Percentiles rank a stretch among this genome's conserved stretches.
These are phyloP conservation scores for Streblospio benedicti DNA, from an alignment of 1,140 invertebrate genomes.

Conservation along the genomic window DNA sequence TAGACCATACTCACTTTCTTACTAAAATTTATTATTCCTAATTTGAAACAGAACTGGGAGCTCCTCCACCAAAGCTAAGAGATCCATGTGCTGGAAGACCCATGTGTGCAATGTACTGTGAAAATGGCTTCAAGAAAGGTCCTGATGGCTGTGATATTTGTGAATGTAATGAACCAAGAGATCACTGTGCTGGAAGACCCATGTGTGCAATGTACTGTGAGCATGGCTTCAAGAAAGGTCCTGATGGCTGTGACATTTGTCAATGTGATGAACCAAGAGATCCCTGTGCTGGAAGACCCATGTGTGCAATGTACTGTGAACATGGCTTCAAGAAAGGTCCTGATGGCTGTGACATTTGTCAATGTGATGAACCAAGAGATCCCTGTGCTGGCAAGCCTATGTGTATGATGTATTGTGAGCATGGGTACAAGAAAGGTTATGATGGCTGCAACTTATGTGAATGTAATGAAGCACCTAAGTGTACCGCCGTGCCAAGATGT, in stretches of 20 bases:
- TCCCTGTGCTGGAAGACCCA: neutral
- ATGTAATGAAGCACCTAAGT: neutral
- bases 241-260: constrained; percentile 7
- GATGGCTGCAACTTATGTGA: constrained; percentile 9
- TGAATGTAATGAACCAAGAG: constrained; percentile 2
- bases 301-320: constrained; percentile 5
- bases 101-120: constrained; percentile 2
- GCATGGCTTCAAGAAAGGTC: constrained; percentile 7
- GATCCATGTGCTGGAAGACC: too few species aligned
- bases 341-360: constrained; percentile 10
- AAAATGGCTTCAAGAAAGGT: neutral
- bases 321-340: constrained; percentile 7
- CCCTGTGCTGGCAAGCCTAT: constrained; percentile 2
- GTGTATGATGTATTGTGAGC: constrained; percentile 7
- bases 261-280: constrained; percentile 3
- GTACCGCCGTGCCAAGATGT: neutral
- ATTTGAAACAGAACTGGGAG: too few species aligned
- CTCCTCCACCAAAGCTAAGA: too few species aligned
- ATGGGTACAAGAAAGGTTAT: constrained; percentile 6
- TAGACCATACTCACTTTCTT: too few species aligned
- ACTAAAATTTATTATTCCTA: too few species aligned
- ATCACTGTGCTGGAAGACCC: neutral
- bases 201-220: constrained; percentile 4
- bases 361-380: constrained; percentile 3
- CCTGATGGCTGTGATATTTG: constrained; percentile 6